Conservation (phyloP, 2,113 vertebrate species). For the Thymallus thymallus region DNA sequence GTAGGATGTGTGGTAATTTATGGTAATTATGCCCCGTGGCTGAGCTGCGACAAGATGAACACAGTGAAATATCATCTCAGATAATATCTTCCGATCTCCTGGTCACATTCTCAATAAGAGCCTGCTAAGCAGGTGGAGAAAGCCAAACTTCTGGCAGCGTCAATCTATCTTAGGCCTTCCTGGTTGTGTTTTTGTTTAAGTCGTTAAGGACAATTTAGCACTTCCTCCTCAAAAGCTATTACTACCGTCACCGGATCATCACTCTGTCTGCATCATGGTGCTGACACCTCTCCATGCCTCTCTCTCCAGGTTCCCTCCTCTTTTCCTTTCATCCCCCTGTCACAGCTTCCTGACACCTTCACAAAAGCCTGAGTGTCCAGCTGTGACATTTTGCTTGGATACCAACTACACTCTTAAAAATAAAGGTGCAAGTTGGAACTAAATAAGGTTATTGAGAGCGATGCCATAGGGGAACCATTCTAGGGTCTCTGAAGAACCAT, state of each 20-base stretch:
- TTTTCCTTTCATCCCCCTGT: background rate
- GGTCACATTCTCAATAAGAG: background rate
- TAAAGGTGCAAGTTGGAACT: no score
- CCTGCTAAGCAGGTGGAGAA: conserved; percentile 3
- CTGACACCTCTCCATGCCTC: conserved; percentile 6
- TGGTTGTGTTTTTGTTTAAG: conserved; percentile 4
- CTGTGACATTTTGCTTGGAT: background rate
- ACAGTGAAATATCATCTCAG: background rate
- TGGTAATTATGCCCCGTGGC: background rate
- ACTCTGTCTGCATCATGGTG: conserved; percentile 2
- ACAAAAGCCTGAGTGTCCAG: background rate
- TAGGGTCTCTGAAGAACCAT: no score
- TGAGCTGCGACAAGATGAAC: background rate
- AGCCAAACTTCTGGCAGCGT: background rate
- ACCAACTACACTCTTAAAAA: no score
- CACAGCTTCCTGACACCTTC: background rate
- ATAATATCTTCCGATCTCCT: background rate
- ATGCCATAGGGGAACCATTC: no score
- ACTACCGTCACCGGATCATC: conserved; percentile 24
- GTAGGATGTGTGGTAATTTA: background rate
- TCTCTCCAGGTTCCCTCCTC: background rate
- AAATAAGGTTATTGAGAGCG: no score
- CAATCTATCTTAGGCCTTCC: background rate
- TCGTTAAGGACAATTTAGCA: conserved; percentile 21
- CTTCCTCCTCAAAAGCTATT: background rate